Evolutionary conservation across 2,888 invertebrate genomes (phyloP), one percentile per base, ranked within the genome.

Genomic region (Drosophila neotestacea): DNA sequence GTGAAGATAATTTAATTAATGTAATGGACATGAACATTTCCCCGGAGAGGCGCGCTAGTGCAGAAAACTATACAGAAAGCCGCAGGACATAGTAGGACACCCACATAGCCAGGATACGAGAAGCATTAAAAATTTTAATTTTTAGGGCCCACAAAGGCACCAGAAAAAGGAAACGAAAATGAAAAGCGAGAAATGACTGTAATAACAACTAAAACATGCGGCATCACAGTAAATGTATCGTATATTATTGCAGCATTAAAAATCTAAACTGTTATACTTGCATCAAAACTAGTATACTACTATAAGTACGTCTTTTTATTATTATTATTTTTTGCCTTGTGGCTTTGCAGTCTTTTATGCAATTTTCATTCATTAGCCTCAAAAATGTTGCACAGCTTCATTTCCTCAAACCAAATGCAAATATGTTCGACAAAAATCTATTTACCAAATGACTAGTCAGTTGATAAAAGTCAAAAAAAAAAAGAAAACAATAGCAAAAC

Each of bases 1-100:
- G 66, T 75, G 76, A 69, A 68, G 64, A 73, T 85, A 80, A 83
- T 83, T 85, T 85, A 83, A 85, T 83, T 83, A 85, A 78, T 75
- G 58, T 85, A 83, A 83, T 83, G 83, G 78, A 76, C 72, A 68
- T 48, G 44, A 44, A 54, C 58, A 47, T 39, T 70, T 56, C 55
- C 63, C 63, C 60, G 16, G 10, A 32, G 48, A 42, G 7, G n/a
- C 22, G 13, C 38, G 34, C 32, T 36, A 41, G 30, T 36, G 39
- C 54, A 30, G 50, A 68, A 42, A 50, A 68, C 42, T 48, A 56
- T 9, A 55, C 27, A 54, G 52, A 50, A 44, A 38, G 36, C 34
- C 46, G 36, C 46, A 52, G 28, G 22, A 27, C 50, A 32, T 34
- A 22, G 22, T 16, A 48, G 41, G 48, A 63, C 36, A 22, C 32